phyloP scores from a whole-genome alignment of 2,113 vertebrate species.

The Vicugna pacos region DNA sequence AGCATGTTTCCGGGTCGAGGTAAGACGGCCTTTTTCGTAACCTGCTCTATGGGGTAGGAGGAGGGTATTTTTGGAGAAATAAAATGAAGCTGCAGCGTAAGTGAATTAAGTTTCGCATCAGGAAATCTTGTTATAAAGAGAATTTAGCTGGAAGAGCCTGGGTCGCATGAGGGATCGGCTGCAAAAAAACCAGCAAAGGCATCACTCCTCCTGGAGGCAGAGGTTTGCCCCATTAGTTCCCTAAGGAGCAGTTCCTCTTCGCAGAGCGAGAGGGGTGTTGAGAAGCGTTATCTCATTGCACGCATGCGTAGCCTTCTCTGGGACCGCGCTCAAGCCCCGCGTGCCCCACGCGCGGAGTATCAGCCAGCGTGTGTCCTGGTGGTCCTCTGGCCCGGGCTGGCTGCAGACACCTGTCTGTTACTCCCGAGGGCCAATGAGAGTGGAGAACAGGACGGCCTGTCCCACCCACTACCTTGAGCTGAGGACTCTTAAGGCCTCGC shows the following conservation, averaged over 20 bases:
- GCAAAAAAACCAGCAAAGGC: not conserved
- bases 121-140: constrained; percentile 39
- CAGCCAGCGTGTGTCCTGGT: accelerated
- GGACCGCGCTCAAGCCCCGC: accelerated
- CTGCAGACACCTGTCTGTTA: not conserved
- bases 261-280: accelerated
- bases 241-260: not conserved
- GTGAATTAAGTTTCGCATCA: not conserved
- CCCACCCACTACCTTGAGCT: not conserved
- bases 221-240: not conserved
- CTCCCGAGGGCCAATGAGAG: not conserved
- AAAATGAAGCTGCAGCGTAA: constrained; percentile 58
- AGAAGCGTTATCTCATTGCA: accelerated
- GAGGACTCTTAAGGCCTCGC: not conserved
- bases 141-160: not conserved
- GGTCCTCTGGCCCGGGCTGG: not conserved
- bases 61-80: constrained; percentile 41
- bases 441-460: not conserved
- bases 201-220: not conserved
- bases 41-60: not conserved
- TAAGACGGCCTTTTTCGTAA: not conserved
- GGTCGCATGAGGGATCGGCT: not conserved
- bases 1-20: not conserved
- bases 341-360: not conserved
- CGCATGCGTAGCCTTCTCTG: not conserved